These are phyloP conservation scores for Drosophila fulvimacula DNA, from an alignment of 2,888 invertebrate genomes.

Conservation along the genomic window DNA sequence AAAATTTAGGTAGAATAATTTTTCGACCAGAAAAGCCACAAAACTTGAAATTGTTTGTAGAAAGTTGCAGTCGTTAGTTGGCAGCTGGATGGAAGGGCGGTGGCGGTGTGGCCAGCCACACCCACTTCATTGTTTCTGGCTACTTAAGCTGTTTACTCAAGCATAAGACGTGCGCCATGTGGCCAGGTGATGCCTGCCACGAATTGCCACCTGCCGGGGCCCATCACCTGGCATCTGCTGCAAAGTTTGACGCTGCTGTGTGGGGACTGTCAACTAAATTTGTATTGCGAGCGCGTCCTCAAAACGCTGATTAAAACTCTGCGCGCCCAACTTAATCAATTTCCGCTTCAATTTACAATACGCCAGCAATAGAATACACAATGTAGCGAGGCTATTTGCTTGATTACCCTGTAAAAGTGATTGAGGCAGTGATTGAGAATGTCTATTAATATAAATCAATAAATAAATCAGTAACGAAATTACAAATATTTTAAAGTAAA, in stretches of 20 bases:
- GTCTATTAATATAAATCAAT: neutral
- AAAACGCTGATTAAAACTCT: conserved; percentile 60
- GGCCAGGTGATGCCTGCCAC: conserved; percentile 42
- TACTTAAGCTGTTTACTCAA: conserved; percentile 42
- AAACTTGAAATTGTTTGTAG: conserved; percentile 31
- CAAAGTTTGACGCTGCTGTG: neutral
- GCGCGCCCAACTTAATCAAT: conserved; percentile 67
- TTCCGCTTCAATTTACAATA: conserved; percentile 59
- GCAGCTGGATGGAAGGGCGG: neutral
- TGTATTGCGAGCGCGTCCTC: conserved; percentile 53
- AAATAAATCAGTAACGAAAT: neutral
- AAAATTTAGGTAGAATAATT: neutral
- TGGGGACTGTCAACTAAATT: conserved; percentile 44
- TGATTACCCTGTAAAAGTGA: conserved; percentile 1
- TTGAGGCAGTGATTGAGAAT: neutral
- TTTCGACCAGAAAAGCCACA: conserved; percentile 27
- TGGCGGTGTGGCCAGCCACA: neutral
- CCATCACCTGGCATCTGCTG: neutral
- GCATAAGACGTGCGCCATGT: conserved; percentile 29
- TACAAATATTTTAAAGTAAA: neutral
- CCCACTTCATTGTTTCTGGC: conserved; percentile 25
- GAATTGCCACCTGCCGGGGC: conserved; percentile 3
- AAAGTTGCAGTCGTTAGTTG: conserved; percentile 25
- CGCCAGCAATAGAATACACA: conserved; percentile 3
- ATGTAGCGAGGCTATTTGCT: conserved; percentile 16